These are phyloP conservation scores for Nyctibius grandis DNA, from an alignment of 2,797 vertebrate species.

Conservation along the genomic window DNA sequence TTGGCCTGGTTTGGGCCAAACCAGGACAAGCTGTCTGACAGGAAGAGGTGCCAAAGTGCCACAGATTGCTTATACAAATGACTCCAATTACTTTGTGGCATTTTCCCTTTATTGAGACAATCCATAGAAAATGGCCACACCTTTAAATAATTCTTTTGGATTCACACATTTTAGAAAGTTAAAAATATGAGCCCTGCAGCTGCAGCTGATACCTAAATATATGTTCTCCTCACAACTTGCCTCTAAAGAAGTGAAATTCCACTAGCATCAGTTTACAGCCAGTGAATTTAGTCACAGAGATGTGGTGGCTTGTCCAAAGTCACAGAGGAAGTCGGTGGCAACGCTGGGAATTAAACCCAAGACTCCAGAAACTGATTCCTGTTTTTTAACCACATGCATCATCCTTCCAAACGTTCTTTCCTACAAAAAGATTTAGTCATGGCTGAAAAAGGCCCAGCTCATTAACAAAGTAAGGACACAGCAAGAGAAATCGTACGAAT, in stretches of 20 bases:
- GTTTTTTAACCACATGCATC: constrained; percentile 8
- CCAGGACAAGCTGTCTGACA: background rate
- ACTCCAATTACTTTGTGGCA: background rate
- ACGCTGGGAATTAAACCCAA: constrained; percentile 20
- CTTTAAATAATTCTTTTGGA: background rate
- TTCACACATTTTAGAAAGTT: background rate
- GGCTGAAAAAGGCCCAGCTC: background rate
- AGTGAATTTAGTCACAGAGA: constrained; percentile 19
- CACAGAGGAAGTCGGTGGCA: constrained; percentile 29
- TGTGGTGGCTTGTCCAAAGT: background rate
- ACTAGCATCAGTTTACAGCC: background rate
- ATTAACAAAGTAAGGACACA: background rate
- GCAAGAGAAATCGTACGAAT: background rate
- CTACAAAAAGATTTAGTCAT: constrained; percentile 9
- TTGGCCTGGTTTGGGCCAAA: no score
- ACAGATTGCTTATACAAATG: background rate
- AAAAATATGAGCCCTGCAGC: background rate
- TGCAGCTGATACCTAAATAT: background rate
- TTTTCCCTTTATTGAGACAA: background rate
- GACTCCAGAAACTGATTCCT: constrained; percentile 6
- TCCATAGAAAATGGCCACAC: background rate
- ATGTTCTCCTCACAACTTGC: background rate
- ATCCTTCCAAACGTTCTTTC: background rate
- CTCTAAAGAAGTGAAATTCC: background rate
- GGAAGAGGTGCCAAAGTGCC: background rate